Conservation (phyloP, 2,113 vertebrate species). For the Lipophrys pholis region DNA sequence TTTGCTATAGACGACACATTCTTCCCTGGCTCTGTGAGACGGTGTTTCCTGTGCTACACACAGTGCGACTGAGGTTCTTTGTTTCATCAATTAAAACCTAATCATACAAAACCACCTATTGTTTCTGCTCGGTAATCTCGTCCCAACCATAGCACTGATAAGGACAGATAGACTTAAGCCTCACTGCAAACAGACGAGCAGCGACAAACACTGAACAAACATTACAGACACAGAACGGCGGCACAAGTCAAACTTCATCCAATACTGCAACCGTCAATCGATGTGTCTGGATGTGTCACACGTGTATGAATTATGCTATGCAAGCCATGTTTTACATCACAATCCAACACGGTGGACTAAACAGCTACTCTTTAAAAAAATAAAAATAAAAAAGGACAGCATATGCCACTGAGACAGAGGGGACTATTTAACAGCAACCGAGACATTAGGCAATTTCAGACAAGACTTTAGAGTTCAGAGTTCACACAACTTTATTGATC, state of each 20-base stretch:
- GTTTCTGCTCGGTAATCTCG: constrained; percentile 60
- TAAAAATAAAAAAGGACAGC: constrained; percentile 53
- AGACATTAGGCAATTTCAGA: background rate
- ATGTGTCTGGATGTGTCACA: constrained; percentile 16
- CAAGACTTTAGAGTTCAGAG: too few relatives aligned
- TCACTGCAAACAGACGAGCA: constrained; percentile 36
- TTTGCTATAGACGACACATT: constrained; percentile 47
- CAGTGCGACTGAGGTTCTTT: constrained; percentile 58
- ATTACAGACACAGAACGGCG: constrained; percentile 6
- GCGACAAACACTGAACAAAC: constrained; percentile 34
- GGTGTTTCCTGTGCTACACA: constrained; percentile 51
- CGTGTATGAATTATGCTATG: constrained; percentile 57
- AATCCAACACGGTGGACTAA: constrained; percentile 38
- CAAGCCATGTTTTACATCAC: constrained; percentile 55
- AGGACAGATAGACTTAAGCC: constrained; percentile 55
- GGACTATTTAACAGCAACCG: background rate
- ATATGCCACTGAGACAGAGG: constrained; percentile 30
- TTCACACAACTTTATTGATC: too few relatives aligned
- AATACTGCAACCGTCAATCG: background rate
- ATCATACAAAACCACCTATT: constrained; percentile 63
- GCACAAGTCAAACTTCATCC: constrained; percentile 22
- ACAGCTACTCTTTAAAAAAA: constrained; percentile 15
- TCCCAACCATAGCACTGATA: constrained; percentile 57
- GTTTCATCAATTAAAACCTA: constrained; percentile 71
- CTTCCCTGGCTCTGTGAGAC: constrained; percentile 45